A percentile compares a stretch with the other conserved stretches of the same genome.
phyloP scores from a whole-genome alignment of 2,888 invertebrate species.

The Sphaerophoria taeniata region DNA sequence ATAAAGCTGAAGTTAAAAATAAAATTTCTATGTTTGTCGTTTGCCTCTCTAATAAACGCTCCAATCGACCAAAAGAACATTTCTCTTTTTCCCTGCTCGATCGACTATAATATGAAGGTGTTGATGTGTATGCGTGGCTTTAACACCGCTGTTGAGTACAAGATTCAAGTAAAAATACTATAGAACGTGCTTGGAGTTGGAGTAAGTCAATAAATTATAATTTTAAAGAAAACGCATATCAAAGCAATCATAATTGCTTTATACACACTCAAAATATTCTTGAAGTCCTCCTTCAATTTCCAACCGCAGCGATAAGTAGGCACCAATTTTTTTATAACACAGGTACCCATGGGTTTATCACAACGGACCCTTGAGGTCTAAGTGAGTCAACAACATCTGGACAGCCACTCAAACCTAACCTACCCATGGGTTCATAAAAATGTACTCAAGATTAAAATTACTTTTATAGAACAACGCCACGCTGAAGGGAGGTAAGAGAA shows the following conservation, averaged over 20 bases:
- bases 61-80: conserved; percentile 18
- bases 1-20: conserved; percentile 79
- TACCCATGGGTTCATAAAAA: too few species aligned
- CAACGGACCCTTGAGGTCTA: too few species aligned
- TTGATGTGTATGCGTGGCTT: conserved; percentile 58
- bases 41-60: conserved; percentile 43
- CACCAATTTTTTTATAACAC: too few species aligned
- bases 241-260: conserved; percentile 38
- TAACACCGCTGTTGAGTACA: conserved; percentile 41
- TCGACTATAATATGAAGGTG: neutral
- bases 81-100: conserved; percentile 24
- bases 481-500: too few species aligned
- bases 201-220: neutral
- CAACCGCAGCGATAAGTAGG: too few species aligned
- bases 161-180: conserved; percentile 43
- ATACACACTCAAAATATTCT: too few species aligned
- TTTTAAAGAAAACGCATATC: conserved; percentile 34
- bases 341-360: too few species aligned
- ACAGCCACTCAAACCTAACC: too few species aligned
- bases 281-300: too few species aligned
- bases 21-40: conserved; percentile 77
- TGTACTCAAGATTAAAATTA: too few species aligned
- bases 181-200: conserved; percentile 43
- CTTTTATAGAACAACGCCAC: too few species aligned
- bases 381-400: too few species aligned